Evolutionary conservation across 2,888 invertebrate species (phyloP), one percentile per base, ranked within the genome.

Genomic region (Harpalus rubripes): DNA sequence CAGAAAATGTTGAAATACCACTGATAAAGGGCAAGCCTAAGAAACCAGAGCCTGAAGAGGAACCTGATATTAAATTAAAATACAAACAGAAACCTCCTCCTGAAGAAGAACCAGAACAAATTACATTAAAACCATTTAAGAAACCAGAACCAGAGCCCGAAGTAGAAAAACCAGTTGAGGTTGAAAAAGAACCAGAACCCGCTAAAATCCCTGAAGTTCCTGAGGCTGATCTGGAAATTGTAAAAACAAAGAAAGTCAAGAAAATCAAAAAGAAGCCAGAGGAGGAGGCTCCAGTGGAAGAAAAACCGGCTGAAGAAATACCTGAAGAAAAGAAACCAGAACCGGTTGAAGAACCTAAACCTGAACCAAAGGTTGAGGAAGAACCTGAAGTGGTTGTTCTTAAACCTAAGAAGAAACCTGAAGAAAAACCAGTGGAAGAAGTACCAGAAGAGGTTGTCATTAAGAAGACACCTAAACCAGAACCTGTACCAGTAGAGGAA

Each of bases 51-150:
- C 91, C 91, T 56, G 90, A 91, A 68, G 90, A 91, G 87, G 89
- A 90, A 86, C 90, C 91, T 1, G 92, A 92, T 85, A 88, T 91
- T 7, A 92, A 91, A 87, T 91, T 91, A 39, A 88, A 89, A 72
- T 59, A 89, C 90, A 44, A 90, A 91, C 65, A 84, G 56, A 85
- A 82, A 52, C 41, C 68, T 0, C 82, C 78, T 61, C 85, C 86
- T 63, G 86, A 85, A 76, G 86, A 85, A 78, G 85, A 89, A 86
- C 88, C 88, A 81, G 91, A 91, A 85, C 88, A 89, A 86, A 90
- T 91, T 68, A 89, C 86, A 88, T 87, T 90, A 8, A 84, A 84
- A 44, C 84, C 84, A 85, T 86, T 84, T 65, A 84, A 63, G 26
- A 89, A 88, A 81, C 87, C 87, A 12, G 85, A 86, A 74, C 87